Percentiles rank a stretch among this genome's conserved stretches.
These are phyloP conservation scores for Acinonyx jubatus DNA, from an alignment of 2,113 vertebrate genomes.

Conservation along the genomic window DNA sequence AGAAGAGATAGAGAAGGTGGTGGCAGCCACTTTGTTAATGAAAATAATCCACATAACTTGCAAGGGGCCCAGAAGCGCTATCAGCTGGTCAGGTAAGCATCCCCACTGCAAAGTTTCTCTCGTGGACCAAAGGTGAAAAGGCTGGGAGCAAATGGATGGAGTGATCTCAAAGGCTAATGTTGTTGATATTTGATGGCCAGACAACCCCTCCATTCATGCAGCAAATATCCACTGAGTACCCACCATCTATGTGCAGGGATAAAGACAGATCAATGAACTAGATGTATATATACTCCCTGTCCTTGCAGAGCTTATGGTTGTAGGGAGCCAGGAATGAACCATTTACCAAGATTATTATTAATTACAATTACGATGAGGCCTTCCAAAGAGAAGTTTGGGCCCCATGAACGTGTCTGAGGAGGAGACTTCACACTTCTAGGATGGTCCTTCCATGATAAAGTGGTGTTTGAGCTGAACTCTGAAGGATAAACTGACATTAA, in stretches of 20 bases:
- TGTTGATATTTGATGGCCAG: neutral
- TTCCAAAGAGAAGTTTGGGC: neutral
- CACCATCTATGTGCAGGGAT: neutral
- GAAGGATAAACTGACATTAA: neutral
- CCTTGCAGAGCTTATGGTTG: neutral
- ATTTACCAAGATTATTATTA: too few relatives aligned
- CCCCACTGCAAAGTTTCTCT: neutral
- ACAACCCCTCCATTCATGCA: neutral
- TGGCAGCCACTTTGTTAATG: neutral
- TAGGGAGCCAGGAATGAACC: neutral
- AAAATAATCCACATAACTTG: neutral
- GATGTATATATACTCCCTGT: fast-evolving
- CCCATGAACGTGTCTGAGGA: fast-evolving
- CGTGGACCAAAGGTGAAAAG: neutral
- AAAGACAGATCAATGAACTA: neutral
- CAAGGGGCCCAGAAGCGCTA: neutral
- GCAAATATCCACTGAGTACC: neutral
- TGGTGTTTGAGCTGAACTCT: neutral
- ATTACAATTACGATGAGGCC: neutral
- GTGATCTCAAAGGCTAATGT: neutral
- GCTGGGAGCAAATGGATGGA: too few relatives aligned
- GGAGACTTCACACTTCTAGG: neutral
- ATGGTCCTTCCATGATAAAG: neutral
- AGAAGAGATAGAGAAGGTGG: neutral
- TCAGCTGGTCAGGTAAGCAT: too few relatives aligned